A percentile compares a stretch with the other conserved stretches of the same genome.
Conservation (phyloP, 2,113 vertebrate species). For the Pangasianodon hypophthalmus region DNA sequence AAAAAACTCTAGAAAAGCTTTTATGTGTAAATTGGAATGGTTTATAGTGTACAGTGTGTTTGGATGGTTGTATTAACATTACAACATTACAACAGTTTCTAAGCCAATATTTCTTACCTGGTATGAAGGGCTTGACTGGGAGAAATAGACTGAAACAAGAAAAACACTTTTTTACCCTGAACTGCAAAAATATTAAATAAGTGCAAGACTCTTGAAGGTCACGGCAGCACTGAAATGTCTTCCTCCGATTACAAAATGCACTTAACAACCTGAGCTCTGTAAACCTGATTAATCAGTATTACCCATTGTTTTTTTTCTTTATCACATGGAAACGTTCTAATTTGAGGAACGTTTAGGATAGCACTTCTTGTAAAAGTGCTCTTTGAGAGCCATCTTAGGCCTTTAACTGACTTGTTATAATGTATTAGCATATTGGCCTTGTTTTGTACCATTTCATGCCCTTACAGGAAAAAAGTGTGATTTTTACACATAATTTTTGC, state of each 20-base stretch:
- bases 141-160: constrained; percentile 35
- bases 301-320: constrained; percentile 13
- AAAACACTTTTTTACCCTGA: background rate
- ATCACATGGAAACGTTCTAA: constrained; percentile 23
- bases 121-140: constrained; percentile 36
- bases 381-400: constrained; percentile 46
- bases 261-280: constrained; percentile 54
- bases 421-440: constrained; percentile 41
- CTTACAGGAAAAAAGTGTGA: background rate
- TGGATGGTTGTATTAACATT: constrained; percentile 27
- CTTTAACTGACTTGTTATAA: constrained; percentile 55
- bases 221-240: constrained; percentile 21
- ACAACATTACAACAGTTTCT: constrained; percentile 16
- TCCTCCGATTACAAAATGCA: constrained; percentile 47
- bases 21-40: background rate
- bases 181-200: background rate
- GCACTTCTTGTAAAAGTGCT: constrained; percentile 60
- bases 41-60: constrained; percentile 19
- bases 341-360: constrained; percentile 41
- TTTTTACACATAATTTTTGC: background rate
- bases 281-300: constrained; percentile 52
- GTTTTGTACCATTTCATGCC: constrained; percentile 40
- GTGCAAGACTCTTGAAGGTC: background rate
- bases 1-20: background rate
- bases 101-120: background rate